Base-by-base conservation (phyloP, 2,888 invertebrate genomes). In the Idaea dimidiata region DNA sequence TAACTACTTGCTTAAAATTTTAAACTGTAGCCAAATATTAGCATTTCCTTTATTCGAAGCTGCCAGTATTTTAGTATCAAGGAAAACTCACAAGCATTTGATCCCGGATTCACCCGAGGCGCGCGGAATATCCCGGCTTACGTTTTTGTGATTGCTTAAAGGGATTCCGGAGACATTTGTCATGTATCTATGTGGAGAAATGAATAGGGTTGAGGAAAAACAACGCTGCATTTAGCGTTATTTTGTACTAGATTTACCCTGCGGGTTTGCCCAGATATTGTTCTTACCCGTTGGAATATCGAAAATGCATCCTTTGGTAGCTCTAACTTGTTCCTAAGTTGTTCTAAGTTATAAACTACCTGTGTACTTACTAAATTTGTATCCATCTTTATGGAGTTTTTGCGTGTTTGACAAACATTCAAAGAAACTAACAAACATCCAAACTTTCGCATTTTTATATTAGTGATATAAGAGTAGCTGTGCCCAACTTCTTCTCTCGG, bases 61-160 rank as follows among this genome's bases (percentile, higher is more conserved):
- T 43, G 3, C 3, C 3, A 43, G 6, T 43, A 43, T 43, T 43
- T 43, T 43, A 24, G 43, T 43, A 10, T 43, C 43, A 10, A 43
- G 43, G 43, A 43, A 43, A 43, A 43, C 14, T 43, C 43, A 14
- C 43, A 43, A 43, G 43, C 63, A 60, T 63, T 63, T 63, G 63
- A 63, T 63, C 63, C 58, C 58, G 58, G 58, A 53, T 58, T 59
- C 57, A 56, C 43, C 43, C 43, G 43, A 43, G 10, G 43, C 43
- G 10, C 14, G 43, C 43, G 43, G 43, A 43, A 43, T 43, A 10
- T 43, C 43, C 43, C 14, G 43, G 43, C 43, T 43, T 43, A 43
- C 43, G 43, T 43, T 43, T 43, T 43, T 43, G 43, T 43, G 43
- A 43, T 43, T 43, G 43, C 43, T 43, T 43, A 43, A 43, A 43